These are phyloP conservation scores for Tonatia bakeri DNA, from an alignment of 2,113 vertebrate genomes.

Conservation along the genomic window DNA sequence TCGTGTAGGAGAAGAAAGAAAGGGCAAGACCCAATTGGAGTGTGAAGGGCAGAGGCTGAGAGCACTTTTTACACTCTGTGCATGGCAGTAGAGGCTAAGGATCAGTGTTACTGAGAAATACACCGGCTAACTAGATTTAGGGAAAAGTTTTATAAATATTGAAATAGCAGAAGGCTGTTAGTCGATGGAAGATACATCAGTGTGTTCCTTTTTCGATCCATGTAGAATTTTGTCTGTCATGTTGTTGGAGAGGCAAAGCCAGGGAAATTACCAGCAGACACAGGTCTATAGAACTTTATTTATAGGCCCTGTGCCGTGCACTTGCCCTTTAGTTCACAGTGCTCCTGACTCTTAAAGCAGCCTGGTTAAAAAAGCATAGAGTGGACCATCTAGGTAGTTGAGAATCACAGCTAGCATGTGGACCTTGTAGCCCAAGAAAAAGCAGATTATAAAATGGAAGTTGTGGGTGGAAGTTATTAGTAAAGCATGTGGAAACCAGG, in stretches of 20 bases:
- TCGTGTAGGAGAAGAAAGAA: background rate
- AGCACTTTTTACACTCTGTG: background rate
- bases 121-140: background rate
- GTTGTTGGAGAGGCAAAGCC: background rate
- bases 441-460: background rate
- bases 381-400: background rate
- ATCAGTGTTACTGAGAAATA: background rate
- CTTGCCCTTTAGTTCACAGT: background rate
- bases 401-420: background rate
- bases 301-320: fast-evolving
- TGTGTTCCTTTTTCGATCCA: background rate
- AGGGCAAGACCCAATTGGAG: background rate
- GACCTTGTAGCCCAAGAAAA: background rate
- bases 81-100: background rate
- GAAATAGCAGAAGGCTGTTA: background rate
- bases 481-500: background rate
- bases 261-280: background rate
- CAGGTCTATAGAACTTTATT: background rate
- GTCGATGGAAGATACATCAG: background rate
- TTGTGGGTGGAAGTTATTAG: background rate
- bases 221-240: background rate
- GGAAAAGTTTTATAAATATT: background rate
- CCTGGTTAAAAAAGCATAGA: background rate
- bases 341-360: background rate
- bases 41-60: background rate